phyloP scores from a whole-genome alignment of 2,113 vertebrate species.

The Hippocampus abdominalis region DNA sequence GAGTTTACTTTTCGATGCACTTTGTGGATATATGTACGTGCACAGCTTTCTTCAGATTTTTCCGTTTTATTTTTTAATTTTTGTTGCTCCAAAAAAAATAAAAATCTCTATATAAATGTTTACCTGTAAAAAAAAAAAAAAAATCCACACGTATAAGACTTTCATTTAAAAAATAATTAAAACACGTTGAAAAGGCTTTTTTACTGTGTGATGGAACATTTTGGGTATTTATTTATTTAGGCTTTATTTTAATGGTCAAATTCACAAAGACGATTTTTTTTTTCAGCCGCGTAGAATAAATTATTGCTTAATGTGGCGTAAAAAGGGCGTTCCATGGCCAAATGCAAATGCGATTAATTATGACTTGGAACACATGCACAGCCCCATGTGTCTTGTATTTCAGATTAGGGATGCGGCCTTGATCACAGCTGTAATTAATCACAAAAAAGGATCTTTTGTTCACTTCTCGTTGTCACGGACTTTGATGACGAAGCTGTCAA shows the following conservation, averaged over 20 bases:
- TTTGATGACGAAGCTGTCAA: not conserved
- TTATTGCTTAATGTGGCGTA: slow-evolving; percentile 89
- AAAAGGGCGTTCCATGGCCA: slow-evolving; percentile 98
- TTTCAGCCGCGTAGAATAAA: slow-evolving; percentile 76
- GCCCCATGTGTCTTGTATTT: slow-evolving; percentile 98
- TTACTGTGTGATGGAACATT: slow-evolving; percentile 62
- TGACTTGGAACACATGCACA: slow-evolving; percentile 94
- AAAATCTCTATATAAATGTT: slow-evolving; percentile 97
- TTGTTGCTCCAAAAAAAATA: slow-evolving; percentile 84
- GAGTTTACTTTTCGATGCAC: slow-evolving; percentile 96
- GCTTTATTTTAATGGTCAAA: not conserved
- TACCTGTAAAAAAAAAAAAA: slow-evolving; percentile 91
- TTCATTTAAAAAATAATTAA: slow-evolving; percentile 99
- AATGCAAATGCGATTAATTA: slow-evolving; percentile 99
- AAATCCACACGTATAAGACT: slow-evolving; percentile 93
- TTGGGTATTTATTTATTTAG: slow-evolving; percentile 28
- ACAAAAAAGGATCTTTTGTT: slow-evolving; percentile 99
- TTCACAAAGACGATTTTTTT: slow-evolving; percentile 12
- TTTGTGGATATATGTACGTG: slow-evolving; percentile 99
- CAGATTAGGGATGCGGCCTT: slow-evolving; percentile 99
- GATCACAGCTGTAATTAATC: slow-evolving; percentile 99
- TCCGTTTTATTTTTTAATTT: slow-evolving; percentile 83
- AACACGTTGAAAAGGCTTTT: slow-evolving; percentile 75
- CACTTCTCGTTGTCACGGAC: slow-evolving; percentile 91
- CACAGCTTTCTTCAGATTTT: slow-evolving; percentile 78